Base-by-base conservation (phyloP, 92 coral and sea anemone species). In the Zoanthus solanderi region DNA sequence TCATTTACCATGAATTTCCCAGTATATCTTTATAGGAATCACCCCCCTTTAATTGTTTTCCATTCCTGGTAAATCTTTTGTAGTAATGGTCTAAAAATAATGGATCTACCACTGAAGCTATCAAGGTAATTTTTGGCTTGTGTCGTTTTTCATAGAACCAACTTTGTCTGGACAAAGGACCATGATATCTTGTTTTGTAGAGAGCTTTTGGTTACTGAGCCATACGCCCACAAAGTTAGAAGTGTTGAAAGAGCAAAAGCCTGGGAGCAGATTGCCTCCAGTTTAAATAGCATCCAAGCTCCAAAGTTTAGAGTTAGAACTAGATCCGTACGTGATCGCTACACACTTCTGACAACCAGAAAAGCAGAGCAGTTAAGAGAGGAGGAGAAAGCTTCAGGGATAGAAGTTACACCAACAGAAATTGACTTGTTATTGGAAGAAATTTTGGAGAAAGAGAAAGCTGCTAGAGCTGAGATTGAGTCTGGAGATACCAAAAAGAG, bases 261-360 rank as follows among this genome's bases (percentile, higher is more conserved):
- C n/a, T 53, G 83, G 66, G 68, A 17, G 10, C 10, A 6, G 10
- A 5, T 50, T 6, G 54, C 83, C 0, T 58, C 44, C 13, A 78
- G 48, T 78, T 78, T 78, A 78, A 78, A 47, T 66, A 63, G 60
- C 44, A 78, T 78, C 65, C 83, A 58, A 78, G 11, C 69, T 66
- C 53, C 48, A 6, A 78, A 78, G 83, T 78, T 78, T 63, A 78
- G 83, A 46, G 83, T 46, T 78, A 78, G 7, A 1, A 63, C 67
- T 9, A 60, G 68, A 66, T 78, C 83, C 48, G 83, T 78, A 63
- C 83, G 65, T 78, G 83, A 78, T 66, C 83, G 65, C 44, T 72
- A 50, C 54, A 50, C 6, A 6, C 54, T 50, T 50, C 54, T 50
- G 10, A 50, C 54, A 5, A 50, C 6, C 12, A 13, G 78, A 32